Evolutionary conservation across 2,888 invertebrate species (phyloP).

Genomic region (Pheosia gnoma): DNA sequence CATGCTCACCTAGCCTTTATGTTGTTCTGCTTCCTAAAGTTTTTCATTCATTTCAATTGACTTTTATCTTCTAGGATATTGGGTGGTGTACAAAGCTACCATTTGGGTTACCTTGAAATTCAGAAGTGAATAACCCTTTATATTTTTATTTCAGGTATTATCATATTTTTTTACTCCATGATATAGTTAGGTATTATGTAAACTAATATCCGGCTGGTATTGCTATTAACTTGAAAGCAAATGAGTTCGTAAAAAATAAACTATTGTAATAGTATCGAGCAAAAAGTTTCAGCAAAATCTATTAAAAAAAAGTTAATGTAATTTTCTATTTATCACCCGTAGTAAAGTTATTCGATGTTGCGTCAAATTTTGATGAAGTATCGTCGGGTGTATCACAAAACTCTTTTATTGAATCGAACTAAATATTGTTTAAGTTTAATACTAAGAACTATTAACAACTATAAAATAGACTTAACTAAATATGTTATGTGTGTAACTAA

Average conservation of each 20-base stretch:
- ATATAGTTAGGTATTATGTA: not conserved
- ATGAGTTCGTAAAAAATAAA: not conserved
- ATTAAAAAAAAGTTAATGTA: not conserved
- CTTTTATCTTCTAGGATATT: not conserved
- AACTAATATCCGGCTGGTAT: slow-evolving; percentile 1
- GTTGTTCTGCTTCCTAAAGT: not conserved
- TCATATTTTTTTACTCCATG: not conserved
- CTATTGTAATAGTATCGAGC: not conserved
- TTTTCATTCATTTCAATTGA: not conserved
- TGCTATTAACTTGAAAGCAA: not conserved
- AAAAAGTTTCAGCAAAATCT: not conserved
- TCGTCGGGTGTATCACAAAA: not conserved
- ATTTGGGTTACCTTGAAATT: slow-evolving; percentile 1
- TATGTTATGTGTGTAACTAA: no score
- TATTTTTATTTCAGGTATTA: not conserved
- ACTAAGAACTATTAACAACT: no score
- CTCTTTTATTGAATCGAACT: not conserved
- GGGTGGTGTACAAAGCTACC: not conserved
- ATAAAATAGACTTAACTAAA: no score
- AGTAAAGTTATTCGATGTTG: not conserved
- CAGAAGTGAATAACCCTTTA: not conserved
- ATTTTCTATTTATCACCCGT: not conserved
- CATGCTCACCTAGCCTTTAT: not conserved
- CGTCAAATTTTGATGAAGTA: not conserved
- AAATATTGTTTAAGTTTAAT: no score